Evolutionary conservation across 2,113 vertebrate genomes (phyloP), one percentile per base, ranked within the genome.

Genomic region (Poicephalus gulielmi): DNA sequence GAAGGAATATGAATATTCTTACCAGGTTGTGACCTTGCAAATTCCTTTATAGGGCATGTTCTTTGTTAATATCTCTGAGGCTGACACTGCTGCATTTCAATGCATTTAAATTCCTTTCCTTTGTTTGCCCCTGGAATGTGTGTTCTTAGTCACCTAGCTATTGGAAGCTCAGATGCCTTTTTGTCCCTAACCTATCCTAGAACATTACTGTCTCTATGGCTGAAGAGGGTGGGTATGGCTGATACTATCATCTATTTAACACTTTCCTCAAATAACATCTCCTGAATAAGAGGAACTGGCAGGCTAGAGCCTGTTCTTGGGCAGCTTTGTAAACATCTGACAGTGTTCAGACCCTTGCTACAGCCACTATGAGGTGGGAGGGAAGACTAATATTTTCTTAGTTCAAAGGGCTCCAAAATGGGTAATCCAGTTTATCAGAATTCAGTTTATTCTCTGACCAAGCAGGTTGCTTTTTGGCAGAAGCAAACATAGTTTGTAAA

Each of bases 371-470:
- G n/a, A 41, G 44, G 5, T 1, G 6, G 62, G 49, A 83, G 83
- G 43, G 33, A 88, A 77, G 28, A 31, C 70, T 55, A 64, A 60
- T 71, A 39, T 92, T 96, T 91, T 92, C 90, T 70, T 77, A 90
- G 76, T 94, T 96, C 88, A 88, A 90, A 96, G 83, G 74, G 27
- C 66, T 89, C 30, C 46, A 77, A 77, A 95, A 95, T 63, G 37
- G 57, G 25, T 92, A 94, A 92, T 68, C 74, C 9, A 28, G 66
- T 94, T 96, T 95, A 94, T 95, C 96, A 95, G 89, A 94, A 82
- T 92, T 86, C 62, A 30, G 62, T 71, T 93, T 68, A 88, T 94
- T 95, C 69, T 84, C 41, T 91, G 78, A 78, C 64, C 59, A 46
- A 81, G 52, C 14, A 47, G 24, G 53, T 41, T 85, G 71, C 1